These are phyloP conservation scores for Sphenopsis melanotis DNA, from an alignment of 2,797 vertebrate species.

Conservation along the genomic window DNA sequence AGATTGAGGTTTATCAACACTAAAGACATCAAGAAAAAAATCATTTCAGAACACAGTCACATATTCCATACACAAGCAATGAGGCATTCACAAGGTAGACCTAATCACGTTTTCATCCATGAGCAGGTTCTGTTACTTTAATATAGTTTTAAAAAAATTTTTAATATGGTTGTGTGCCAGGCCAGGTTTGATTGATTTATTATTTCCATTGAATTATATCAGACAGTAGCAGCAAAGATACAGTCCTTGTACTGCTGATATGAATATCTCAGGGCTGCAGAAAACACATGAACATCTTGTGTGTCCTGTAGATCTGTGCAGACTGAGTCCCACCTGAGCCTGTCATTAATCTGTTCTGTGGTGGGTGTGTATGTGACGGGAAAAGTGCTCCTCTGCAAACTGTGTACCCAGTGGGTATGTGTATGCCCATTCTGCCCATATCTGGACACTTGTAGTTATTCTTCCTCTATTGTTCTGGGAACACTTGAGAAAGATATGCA, in stretches of 20 bases:
- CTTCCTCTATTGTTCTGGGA: not conserved
- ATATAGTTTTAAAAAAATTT: not conserved
- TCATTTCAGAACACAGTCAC: not conserved
- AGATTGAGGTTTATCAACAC: not conserved
- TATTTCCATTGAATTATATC: not conserved
- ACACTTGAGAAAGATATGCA: not conserved
- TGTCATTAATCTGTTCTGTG: not conserved
- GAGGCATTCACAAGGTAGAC: not conserved
- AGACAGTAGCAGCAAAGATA: not conserved
- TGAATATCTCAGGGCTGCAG: not conserved
- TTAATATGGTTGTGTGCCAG: not conserved
- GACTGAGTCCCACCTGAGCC: not conserved
- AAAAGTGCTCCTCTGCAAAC: not conserved
- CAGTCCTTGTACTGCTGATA: not conserved
- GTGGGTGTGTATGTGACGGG: not conserved
- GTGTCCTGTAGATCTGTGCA: not conserved
- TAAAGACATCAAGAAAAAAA: not conserved
- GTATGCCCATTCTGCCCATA: not conserved
- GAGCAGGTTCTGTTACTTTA: not conserved
- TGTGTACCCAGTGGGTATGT: not conserved
- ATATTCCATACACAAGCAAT: not conserved
- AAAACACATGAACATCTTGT: not conserved
- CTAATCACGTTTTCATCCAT: not conserved
- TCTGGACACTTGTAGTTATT: not conserved
- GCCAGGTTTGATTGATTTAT: not conserved